These are phyloP conservation scores for Actenoides hombroni DNA, from an alignment of 2,113 vertebrate genomes.

Conservation along the genomic window DNA sequence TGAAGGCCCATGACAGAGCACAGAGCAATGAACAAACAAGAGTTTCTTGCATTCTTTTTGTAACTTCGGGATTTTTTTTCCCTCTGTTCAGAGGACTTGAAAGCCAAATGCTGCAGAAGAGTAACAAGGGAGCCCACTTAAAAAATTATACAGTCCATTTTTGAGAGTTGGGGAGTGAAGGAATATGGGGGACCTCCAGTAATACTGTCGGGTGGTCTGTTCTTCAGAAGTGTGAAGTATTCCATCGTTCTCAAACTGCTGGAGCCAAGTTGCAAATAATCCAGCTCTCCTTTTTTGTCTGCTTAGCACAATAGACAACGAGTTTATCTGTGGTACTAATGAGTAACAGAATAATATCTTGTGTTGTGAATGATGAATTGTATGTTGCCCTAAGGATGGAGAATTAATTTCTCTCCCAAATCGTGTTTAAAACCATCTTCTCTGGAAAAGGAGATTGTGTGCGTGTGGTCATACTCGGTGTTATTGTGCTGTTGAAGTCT, in stretches of 20 bases:
- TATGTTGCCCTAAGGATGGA: neutral
- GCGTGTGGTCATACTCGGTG: neutral
- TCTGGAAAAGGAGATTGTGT: neutral
- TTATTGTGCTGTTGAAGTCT: neutral
- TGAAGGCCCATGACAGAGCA: neutral
- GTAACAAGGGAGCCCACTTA: neutral
- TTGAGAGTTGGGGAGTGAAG: neutral
- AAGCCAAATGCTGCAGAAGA: neutral
- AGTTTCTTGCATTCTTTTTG: neutral
- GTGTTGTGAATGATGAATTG: neutral
- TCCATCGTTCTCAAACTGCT: neutral
- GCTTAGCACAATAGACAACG: fast-evolving
- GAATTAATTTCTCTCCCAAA: neutral
- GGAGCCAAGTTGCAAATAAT: neutral
- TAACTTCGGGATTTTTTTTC: neutral
- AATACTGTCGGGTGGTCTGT: neutral
- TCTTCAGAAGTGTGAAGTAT: neutral
- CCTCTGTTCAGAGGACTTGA: neutral
- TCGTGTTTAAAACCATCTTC: neutral
- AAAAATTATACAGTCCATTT: neutral
- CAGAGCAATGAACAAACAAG: neutral
- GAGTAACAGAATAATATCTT: neutral
- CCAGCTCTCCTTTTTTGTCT: neutral
- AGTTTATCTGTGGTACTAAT: neutral
- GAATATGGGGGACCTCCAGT: neutral